Base-by-base conservation (phyloP, 2,797 vertebrate species). In the Allobates femoralis region DNA sequence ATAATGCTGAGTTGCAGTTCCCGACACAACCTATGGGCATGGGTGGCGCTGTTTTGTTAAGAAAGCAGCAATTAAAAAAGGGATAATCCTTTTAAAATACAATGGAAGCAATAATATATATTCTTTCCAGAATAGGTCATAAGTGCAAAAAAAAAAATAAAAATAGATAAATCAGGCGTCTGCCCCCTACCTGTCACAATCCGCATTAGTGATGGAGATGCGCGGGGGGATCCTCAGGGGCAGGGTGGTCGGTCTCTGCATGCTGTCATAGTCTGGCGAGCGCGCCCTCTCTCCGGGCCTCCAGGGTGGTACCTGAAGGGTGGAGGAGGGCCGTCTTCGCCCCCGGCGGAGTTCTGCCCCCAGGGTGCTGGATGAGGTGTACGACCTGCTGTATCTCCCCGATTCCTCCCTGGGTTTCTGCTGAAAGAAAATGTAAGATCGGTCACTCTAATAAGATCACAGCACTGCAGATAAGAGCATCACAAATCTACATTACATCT, bases 191-290 rank as follows among this genome's bases (percentile, higher is more conserved):
- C 96, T 94, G 91, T 96, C 91, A 0, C 91, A 21, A 79, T 95
- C 93, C 0, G 92, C 92, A 34, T 94, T 93, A 81, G 95, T 96
- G 94, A 96, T 95, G 91, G 95, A 96, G 89, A 97, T 96, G 85
- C 95, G 93, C 0, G 96, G 96, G 0, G 94, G 96, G 87, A 96
- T 95, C 79, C 91, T 93, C 58, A 96, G 93, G 2, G 95, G 95
- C 60, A 96, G 94, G 4, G 95, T 96, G 18, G 95, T 96, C 18
- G 96, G 96, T 53, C 95, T 93, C 0, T 93, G 90, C 79, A 90
- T 73, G 10, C 89, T 92, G 86, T 92, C 91, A 74, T 92, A 89
- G 85, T 95, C 95, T 0, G 95, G 95, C 0, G 96, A 96, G 14
- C 94, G 94, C 0, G 94, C 92, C 51, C 94, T 91, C 81, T 96